These are phyloP conservation scores for Lepilemur ruficaudatus DNA, from an alignment of 2,797 vertebrate species.

Conservation along the genomic window DNA sequence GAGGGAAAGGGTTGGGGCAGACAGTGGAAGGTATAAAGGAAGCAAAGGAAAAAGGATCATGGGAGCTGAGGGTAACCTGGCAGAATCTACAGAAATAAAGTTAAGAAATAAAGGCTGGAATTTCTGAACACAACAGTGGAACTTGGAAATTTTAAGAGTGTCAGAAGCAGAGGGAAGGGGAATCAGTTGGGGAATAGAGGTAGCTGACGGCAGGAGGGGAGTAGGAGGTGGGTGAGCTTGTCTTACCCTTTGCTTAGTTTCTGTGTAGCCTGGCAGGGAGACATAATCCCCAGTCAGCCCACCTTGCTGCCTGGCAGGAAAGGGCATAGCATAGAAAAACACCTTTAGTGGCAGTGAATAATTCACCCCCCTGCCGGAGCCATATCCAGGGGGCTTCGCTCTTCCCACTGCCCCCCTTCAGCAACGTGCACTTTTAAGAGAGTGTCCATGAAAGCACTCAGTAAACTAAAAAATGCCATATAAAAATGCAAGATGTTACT, in stretches of 20 bases:
- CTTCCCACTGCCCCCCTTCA: slow-evolving; percentile 74
- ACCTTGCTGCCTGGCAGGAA: slow-evolving; percentile 82
- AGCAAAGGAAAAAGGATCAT: slow-evolving; percentile 62
- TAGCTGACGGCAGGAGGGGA: slow-evolving; percentile 69
- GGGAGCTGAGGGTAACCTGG: slow-evolving; percentile 60
- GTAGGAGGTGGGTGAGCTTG: slow-evolving; percentile 73
- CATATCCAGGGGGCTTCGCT: slow-evolving; percentile 47
- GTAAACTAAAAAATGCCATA: slow-evolving; percentile 40
- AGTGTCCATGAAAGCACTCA: slow-evolving; percentile 29
- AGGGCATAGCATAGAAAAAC: slow-evolving; percentile 81
- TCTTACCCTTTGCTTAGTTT: slow-evolving; percentile 82
- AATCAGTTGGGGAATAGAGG: slow-evolving; percentile 67
- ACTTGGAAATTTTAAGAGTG: slow-evolving; percentile 63
- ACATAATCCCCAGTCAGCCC: slow-evolving; percentile 81
- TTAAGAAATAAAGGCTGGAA: slow-evolving; percentile 61
- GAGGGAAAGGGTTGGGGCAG: slow-evolving; percentile 40
- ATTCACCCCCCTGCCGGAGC: slow-evolving; percentile 66
- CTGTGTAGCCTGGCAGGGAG: slow-evolving; percentile 80
- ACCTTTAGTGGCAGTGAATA: slow-evolving; percentile 78
- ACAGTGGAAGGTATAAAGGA: slow-evolving; percentile 59
- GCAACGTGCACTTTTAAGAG: slow-evolving; percentile 21
- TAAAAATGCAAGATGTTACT: slow-evolving; percentile 13
- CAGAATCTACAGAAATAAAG: slow-evolving; percentile 68
- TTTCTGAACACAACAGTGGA: slow-evolving; percentile 69
- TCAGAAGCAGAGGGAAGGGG: slow-evolving; percentile 71